Evolutionary conservation across 2,888 invertebrate species (phyloP).

Genomic region (Bellardia pandia): DNA sequence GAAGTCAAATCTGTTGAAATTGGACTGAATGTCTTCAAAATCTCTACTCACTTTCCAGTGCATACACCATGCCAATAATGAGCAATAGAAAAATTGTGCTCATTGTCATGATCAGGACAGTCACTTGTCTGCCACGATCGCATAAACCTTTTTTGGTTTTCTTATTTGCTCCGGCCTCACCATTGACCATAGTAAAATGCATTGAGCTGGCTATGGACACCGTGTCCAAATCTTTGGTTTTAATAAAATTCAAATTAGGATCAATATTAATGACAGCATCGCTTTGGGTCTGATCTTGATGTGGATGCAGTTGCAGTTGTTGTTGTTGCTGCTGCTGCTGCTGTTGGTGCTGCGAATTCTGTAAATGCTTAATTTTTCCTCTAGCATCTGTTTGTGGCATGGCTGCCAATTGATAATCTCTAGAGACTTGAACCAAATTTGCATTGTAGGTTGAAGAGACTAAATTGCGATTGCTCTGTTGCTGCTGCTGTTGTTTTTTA

Average conservation of each 20-base stretch:
- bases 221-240: slow-evolving; percentile 87
- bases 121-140: slow-evolving; percentile 90
- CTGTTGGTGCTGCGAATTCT: slow-evolving; percentile 20
- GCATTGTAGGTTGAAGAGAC: slow-evolving; percentile 76
- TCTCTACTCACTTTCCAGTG: slow-evolving; percentile 91
- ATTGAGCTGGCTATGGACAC: slow-evolving; percentile 93
- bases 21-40: neutral
- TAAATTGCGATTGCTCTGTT: slow-evolving; percentile 74
- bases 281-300: slow-evolving; percentile 63
- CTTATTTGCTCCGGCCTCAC: slow-evolving; percentile 87
- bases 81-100: slow-evolving; percentile 92
- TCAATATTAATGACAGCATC: slow-evolving; percentile 82
- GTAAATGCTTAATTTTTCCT: slow-evolving; percentile 70
- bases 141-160: slow-evolving; percentile 89
- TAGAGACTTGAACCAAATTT: slow-evolving; percentile 77
- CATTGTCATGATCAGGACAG: slow-evolving; percentile 92
- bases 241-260: slow-evolving; percentile 82
- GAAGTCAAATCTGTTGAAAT: neutral
- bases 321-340: slow-evolving; percentile 55
- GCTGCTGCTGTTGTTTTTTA: slow-evolving; percentile 79
- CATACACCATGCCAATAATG: slow-evolving; percentile 91
- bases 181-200: slow-evolving; percentile 94
- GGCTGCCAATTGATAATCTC: slow-evolving; percentile 51
- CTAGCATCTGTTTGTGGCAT: slow-evolving; percentile 33
- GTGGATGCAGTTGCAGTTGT: slow-evolving; percentile 52